phyloP scores from a whole-genome alignment of 2,113 vertebrate species.

The Corythoichthys intestinalis region DNA sequence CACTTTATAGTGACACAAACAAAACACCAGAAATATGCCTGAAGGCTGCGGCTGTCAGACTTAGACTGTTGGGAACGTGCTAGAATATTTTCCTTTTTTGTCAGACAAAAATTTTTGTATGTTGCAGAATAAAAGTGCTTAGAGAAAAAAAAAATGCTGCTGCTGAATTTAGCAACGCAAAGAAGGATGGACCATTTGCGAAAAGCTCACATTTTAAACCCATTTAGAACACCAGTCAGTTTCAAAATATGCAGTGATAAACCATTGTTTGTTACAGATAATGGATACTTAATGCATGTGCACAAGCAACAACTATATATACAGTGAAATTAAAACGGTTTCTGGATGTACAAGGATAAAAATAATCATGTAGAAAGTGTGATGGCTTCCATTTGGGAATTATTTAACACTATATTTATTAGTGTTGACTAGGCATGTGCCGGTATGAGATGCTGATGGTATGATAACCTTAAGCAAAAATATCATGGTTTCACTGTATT shows the following conservation, averaged over 20 bases:
- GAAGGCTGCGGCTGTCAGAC: slow-evolving; percentile 16
- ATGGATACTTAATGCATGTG: not conserved
- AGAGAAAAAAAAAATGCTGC: not conserved
- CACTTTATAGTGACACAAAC: slow-evolving; percentile 18
- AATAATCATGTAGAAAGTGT: not conserved
- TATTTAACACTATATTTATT: too few species aligned
- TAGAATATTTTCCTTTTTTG: slow-evolving; percentile 22
- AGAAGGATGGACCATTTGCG: not conserved
- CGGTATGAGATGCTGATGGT: too few species aligned
- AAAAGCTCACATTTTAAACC: not conserved
- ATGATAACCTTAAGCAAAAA: too few species aligned
- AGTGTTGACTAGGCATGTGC: too few species aligned
- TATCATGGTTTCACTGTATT: too few species aligned
- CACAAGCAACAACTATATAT: not conserved
- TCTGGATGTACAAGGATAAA: not conserved
- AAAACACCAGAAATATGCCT: slow-evolving; percentile 30
- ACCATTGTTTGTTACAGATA: not conserved
- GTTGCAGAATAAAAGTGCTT: not conserved
- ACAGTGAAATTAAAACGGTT: not conserved
- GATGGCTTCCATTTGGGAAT: too few species aligned
- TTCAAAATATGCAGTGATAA: not conserved
- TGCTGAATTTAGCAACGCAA: slow-evolving; percentile 3
- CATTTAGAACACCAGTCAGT: not conserved
- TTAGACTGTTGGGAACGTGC: slow-evolving; percentile 20
- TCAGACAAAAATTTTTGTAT: slow-evolving; percentile 28